Base-by-base conservation (phyloP, 1,140 invertebrate species). In the Chionoecetes opilio region DNA sequence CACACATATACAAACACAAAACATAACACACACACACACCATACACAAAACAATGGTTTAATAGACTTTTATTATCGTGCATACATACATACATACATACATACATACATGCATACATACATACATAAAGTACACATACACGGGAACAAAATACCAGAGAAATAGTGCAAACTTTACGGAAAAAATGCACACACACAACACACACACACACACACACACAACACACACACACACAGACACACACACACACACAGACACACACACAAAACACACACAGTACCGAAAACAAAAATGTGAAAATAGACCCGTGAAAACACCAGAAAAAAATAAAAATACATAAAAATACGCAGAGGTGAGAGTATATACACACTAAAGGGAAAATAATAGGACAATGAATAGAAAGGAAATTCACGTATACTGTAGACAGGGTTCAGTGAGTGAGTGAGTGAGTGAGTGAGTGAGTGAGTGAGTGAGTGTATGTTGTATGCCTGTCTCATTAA, bases 181-280 rank as follows among this genome's bases (percentile, higher is more conserved):
- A 17, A 75, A n/a, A 1, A 75, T 21, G n/a, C 63, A 75, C n/a
- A 75, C 63, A 75, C n/a, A 75, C 63, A 75, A n/a, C n/a, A 75
- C 63, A 75, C n/a, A 75, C 63, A 75, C n/a, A n/a, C 63, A 75
- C 63, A 75, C 63, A 75, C n/a, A 75, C 63, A 75, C n/a, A 75
- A 75, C 63, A 75, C 63, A 75, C n/a, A 75, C 63, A 75, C n/a
- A 75, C 63, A 26, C 63, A n/a, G 0, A 75, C 63, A 75, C 53
- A 75, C 53, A 26, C 53, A 26, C 21, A 75, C 53, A 26, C 21
- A 75, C 9, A 46, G 2, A 75, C 53, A 75, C 21, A 75, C 9
- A 75, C 21, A 75, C 21, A n/a, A 46, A 6, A 75, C 53, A 75
- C 21, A 75, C 9, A 75, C 21, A 75, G n/a, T n/a, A n/a, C n/a